Evolutionary conservation across 2,888 invertebrate species (phyloP).

Genomic region (Galeopsomyia nigrocyanea): DNA sequence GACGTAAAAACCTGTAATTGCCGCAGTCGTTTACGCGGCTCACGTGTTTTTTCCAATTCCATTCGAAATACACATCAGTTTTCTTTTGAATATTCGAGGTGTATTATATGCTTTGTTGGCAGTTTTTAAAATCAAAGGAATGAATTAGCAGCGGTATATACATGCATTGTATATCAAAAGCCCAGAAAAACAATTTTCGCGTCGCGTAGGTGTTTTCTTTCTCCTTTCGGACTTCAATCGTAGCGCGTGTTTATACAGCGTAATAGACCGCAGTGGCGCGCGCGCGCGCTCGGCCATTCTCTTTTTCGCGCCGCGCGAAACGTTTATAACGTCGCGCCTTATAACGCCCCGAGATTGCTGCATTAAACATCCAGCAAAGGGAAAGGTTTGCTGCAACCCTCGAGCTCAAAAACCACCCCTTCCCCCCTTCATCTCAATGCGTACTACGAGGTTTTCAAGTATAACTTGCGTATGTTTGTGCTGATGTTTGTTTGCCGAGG

Average conservation of each 20-base stretch:
- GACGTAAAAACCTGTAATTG: constrained; percentile 43
- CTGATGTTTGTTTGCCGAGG: neutral
- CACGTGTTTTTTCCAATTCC: constrained; percentile 33
- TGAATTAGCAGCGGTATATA: too few relatives aligned
- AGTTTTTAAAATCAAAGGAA: too few relatives aligned
- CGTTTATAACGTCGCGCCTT: constrained; percentile 65
- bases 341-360: constrained; percentile 68
- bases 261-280: constrained; percentile 54
- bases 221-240: neutral
- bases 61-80: constrained; percentile 12
- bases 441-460: neutral
- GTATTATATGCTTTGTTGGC: too few relatives aligned
- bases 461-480: too few relatives aligned
- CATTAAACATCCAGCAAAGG: constrained; percentile 69
- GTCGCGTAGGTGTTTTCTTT: neutral
- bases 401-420: constrained; percentile 27
- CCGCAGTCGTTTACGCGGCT: constrained; percentile 25
- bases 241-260: constrained; percentile 61
- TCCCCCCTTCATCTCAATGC: constrained; percentile 1
- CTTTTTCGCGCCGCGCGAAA: constrained; percentile 62
- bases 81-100: neutral
- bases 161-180: too few relatives aligned
- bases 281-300: constrained; percentile 62
- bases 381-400: constrained; percentile 58
- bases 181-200: constrained; percentile 13